Evolutionary conservation across 1,140 invertebrate genomes (phyloP), one percentile per base, ranked within the genome.

Genomic region (Heliconius eleuchia): DNA sequence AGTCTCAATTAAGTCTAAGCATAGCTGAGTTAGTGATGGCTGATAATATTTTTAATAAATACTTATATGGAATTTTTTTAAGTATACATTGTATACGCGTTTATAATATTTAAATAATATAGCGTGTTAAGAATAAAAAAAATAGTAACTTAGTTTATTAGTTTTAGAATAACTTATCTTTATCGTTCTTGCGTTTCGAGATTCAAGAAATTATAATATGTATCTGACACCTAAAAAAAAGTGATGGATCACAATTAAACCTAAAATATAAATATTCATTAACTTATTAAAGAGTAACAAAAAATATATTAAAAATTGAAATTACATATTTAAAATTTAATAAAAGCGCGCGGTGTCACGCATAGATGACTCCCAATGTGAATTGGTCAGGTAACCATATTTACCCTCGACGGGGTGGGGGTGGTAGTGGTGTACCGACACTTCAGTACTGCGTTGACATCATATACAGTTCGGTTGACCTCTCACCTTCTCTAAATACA

Each of bases 371-470:
- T 90, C 87, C 81, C 86, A 85, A 86, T 85, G 89, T 84, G 84
- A 88, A 86, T 85, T 87, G 87, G 90, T 94, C 90, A 92, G 90
- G 88, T 93, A 89, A 88, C 83, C 88, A 88, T 92, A 89, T 89
- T 91, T 91, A 88, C 91, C 90, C 88, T 85, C 84, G 82, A 71
- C 75, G 83, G 89, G 92, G 92, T 89, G 89, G 89, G 88, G 90
- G 89, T 85, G 87, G 79, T 91, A 84, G 90, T 92, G 88, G 90
- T 90, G 88, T 89, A 88, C 87, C 80, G 90, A 89, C 90, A 91
- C 89, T 89, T 88, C 89, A 91, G 87, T 93, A 73, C 81, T 79
- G 80, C 85, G 82, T 85, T 88, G 88, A 87, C 89, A 91, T 89
- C 87, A 87, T 85, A 90, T 83, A 90, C 85, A 83, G 84, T 84